Conservation (phyloP, 2,113 vertebrate species). For the Eubucco bourcierii region DNA sequence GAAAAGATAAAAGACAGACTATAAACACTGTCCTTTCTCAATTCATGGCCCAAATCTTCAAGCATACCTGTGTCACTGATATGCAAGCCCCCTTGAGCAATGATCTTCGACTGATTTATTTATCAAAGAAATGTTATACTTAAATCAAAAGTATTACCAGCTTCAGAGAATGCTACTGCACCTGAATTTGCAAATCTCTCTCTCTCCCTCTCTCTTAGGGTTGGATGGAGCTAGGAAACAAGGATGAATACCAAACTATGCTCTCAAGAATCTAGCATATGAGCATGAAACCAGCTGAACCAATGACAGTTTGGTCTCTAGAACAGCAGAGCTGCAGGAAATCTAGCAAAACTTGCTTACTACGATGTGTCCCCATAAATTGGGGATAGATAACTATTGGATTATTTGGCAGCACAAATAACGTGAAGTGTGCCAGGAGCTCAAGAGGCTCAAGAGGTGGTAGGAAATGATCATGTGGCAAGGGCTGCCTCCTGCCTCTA, state of each 20-base stretch:
- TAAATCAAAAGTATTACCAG: background rate
- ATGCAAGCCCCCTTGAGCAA: accelerated
- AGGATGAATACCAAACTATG: background rate
- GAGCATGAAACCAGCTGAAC: background rate
- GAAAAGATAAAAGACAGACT: background rate
- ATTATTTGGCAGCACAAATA: background rate
- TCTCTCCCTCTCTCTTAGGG: background rate
- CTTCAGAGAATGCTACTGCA: background rate
- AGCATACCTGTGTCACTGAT: background rate
- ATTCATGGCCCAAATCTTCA: background rate
- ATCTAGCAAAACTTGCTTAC: background rate
- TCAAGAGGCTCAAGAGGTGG: background rate
- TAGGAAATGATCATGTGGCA: background rate
- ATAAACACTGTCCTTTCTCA: background rate
- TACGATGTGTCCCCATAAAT: accelerated
- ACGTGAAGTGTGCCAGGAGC: background rate
- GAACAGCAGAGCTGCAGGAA: background rate
- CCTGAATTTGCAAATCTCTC: background rate
- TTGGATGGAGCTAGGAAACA: background rate
- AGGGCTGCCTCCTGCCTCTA: background rate
- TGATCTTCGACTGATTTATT: background rate
- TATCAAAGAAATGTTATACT: background rate
- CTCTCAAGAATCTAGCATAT: background rate
- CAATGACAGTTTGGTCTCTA: accelerated
- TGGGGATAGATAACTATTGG: background rate